These are phyloP conservation scores for Hippocampus abdominalis DNA, from an alignment of 2,113 vertebrate species.

Conservation along the genomic window DNA sequence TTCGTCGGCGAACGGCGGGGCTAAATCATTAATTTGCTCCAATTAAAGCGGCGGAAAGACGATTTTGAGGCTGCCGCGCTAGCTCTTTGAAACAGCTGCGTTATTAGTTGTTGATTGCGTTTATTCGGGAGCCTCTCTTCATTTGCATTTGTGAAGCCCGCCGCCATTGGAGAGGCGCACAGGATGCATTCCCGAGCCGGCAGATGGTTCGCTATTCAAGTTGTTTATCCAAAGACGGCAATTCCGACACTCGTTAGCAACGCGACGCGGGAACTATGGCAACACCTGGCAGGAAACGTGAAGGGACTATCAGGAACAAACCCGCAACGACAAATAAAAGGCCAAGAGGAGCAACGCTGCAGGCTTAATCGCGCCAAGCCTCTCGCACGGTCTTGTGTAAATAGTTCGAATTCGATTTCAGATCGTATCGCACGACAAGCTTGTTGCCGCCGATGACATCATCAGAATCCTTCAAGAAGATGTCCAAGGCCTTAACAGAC, in stretches of 20 bases:
- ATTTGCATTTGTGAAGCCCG: constrained; percentile 10
- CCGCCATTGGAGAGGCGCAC: neutral
- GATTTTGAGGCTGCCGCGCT: no score
- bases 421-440: neutral
- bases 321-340: neutral
- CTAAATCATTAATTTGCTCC: constrained; percentile 8
- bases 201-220: constrained; percentile 8
- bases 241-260: neutral
- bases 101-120: constrained; percentile 11
- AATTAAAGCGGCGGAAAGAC: constrained; percentile 5
- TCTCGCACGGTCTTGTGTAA: neutral
- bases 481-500: neutral
- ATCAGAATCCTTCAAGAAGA: neutral
- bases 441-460: neutral
- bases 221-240: neutral
- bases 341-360: neutral
- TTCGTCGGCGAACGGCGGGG: neutral
- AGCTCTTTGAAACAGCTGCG: constrained; percentile 6
- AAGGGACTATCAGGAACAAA: neutral
- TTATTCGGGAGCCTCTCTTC: neutral
- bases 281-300: neutral
- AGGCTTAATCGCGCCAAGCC: neutral
- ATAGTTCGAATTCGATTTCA: neutral
- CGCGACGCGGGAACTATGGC: neutral
- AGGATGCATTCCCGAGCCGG: neutral